Evolutionary conservation across 2,888 invertebrate genomes (phyloP).

Genomic region (Noctua janthina): DNA sequence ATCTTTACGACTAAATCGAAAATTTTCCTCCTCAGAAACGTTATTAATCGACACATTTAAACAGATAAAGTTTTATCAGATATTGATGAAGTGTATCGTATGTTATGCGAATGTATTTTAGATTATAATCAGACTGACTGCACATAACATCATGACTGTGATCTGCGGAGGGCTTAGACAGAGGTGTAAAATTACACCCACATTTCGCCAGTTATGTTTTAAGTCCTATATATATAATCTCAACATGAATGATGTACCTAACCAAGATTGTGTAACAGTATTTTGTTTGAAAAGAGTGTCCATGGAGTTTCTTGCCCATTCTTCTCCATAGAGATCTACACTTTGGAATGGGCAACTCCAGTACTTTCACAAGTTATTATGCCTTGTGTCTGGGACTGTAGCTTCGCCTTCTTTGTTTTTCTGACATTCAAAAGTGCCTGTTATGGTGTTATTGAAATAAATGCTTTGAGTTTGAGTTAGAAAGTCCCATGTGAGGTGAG

Average conservation of each 20-base stretch:
- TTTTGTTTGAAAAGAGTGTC: too few relatives aligned
- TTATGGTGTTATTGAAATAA: too few relatives aligned
- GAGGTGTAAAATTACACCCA: not conserved
- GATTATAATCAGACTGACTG: not conserved
- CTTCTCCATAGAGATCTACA: too few relatives aligned
- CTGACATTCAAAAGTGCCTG: too few relatives aligned
- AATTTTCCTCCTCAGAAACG: not conserved
- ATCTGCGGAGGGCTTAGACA: not conserved
- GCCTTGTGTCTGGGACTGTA: too few relatives aligned
- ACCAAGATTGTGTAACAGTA: too few relatives aligned
- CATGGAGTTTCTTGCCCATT: too few relatives aligned
- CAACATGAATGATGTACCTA: too few relatives aligned
- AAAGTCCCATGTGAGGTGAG: not conserved
- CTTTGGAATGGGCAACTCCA: too few relatives aligned
- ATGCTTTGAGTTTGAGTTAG: too few relatives aligned
- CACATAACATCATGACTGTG: not conserved
- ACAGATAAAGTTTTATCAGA: slow-evolving; percentile 2
- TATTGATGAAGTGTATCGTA: not conserved
- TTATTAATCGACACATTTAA: not conserved
- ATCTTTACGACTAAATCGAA: not conserved
- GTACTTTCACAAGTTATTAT: too few relatives aligned
- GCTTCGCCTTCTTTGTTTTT: too few relatives aligned
- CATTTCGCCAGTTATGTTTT: not conserved
- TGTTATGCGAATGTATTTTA: not conserved
- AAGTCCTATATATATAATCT: not conserved